Percentiles rank a stretch among this genome's conserved stretches.
Evolutionary conservation across 2,797 vertebrate species (phyloP).

Genomic region (Phoxinus dragarum): DNA sequence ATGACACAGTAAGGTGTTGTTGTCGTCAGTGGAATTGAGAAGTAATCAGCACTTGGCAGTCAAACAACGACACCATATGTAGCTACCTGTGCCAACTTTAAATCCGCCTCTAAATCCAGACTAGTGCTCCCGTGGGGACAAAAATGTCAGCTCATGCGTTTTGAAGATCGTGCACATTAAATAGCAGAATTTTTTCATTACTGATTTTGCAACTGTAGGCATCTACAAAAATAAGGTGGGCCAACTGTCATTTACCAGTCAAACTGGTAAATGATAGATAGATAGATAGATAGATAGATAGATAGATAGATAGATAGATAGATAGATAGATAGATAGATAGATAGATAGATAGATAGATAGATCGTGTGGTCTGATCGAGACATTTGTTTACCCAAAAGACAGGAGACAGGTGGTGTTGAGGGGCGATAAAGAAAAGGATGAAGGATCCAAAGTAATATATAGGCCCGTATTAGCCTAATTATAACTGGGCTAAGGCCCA

Average conservation of each 20-base stretch:
- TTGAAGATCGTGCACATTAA: not conserved
- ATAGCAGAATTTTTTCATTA: not conserved
- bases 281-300: too few species aligned
- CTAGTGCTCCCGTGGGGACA: not conserved
- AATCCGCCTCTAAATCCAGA: slow-evolving; percentile 5
- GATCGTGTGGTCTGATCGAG: not conserved
- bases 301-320: not conserved
- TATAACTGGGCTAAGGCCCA: slow-evolving; percentile 71
- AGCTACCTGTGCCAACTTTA: not conserved
- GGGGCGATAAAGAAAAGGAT: slow-evolving; percentile 58
- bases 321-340: not conserved
- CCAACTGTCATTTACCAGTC: not conserved
- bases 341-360: not conserved
- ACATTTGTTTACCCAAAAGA: slow-evolving; percentile 33
- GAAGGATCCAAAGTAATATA: slow-evolving; percentile 54
- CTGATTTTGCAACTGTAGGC: slow-evolving; percentile 8
- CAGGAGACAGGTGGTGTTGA: slow-evolving; percentile 52
- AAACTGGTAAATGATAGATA: not conserved
- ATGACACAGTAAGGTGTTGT: slow-evolving; percentile 57
- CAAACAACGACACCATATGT: slow-evolving; percentile 16
- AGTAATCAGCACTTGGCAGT: slow-evolving; percentile 44
- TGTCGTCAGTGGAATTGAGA: slow-evolving; percentile 67
- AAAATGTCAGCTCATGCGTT: not conserved
- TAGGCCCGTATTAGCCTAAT: slow-evolving; percentile 66
- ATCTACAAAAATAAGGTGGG: not conserved